These are phyloP conservation scores for Papilio elwesi DNA, from an alignment of 2,888 invertebrate genomes.

Conservation along the genomic window DNA sequence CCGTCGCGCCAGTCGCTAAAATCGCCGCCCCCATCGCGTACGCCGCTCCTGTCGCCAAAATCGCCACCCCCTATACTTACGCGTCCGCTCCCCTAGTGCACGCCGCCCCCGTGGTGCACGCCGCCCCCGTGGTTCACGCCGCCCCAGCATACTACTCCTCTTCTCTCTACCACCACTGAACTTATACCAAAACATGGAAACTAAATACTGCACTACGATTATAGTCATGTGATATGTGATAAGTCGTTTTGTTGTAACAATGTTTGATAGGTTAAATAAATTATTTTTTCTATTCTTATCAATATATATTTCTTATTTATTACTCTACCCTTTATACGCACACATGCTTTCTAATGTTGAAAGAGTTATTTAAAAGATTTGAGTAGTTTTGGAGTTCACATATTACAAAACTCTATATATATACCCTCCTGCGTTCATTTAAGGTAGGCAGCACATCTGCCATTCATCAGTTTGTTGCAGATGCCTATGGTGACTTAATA, in stretches of 20 bases:
- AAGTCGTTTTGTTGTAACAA: conserved; percentile 39
- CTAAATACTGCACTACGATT: conserved; percentile 41
- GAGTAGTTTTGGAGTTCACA: background rate
- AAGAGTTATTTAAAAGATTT: too few species aligned
- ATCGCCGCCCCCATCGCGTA: conserved; percentile 59
- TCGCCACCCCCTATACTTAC: conserved; percentile 40
- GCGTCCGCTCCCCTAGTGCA: conserved; percentile 49
- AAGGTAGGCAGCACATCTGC: too few species aligned
- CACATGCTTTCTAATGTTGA: too few species aligned
- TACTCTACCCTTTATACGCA: background rate
- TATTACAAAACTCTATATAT: too few species aligned
- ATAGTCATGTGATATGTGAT: conserved; percentile 36
- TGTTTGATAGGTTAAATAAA: conserved; percentile 60
- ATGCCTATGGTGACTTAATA: too few species aligned
- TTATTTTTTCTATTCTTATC: conserved; percentile 51
- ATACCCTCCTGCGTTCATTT: too few species aligned
- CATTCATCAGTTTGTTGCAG: too few species aligned
- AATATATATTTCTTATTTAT: conserved; percentile 25
- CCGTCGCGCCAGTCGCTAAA: conserved; percentile 62
- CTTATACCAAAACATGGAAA: conserved; percentile 63
- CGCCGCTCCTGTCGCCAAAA: conserved; percentile 49
- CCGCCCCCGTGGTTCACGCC: conserved; percentile 60
- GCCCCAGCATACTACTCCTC: conserved; percentile 64
- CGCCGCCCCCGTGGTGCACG: conserved; percentile 53
- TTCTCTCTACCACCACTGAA: conserved; percentile 72